These are phyloP conservation scores for Rhizoglyphus robini DNA, from an alignment of 1,140 invertebrate species.

Conservation along the genomic window DNA sequence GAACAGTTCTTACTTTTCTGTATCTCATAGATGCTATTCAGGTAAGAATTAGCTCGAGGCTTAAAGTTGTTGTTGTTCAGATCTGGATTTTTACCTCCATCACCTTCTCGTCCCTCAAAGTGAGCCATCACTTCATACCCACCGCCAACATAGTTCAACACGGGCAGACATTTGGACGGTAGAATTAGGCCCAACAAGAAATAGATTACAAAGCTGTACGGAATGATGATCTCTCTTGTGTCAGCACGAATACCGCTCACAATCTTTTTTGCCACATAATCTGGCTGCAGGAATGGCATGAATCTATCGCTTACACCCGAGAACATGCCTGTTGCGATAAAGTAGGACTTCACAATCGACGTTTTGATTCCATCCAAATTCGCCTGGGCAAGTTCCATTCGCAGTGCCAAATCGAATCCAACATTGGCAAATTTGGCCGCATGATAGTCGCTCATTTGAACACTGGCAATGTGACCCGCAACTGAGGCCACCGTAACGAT, in stretches of 20 bases:
- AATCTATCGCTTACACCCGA: slow-evolving; percentile 41
- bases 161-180: not conserved
- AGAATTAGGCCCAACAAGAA: slow-evolving; percentile 7
- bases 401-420: slow-evolving; percentile 76
- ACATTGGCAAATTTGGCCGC: slow-evolving; percentile 87
- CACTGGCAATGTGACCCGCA: slow-evolving; percentile 66
- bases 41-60: no score
- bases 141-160: not conserved
- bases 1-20: no score
- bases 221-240: slow-evolving; percentile 59
- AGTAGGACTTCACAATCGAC: slow-evolving; percentile 78
- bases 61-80: no score
- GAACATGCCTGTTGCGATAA: slow-evolving; percentile 92
- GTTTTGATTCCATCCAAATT: slow-evolving; percentile 60
- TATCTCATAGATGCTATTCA: no score
- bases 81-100: no score
- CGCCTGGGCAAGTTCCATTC: slow-evolving; percentile 47
- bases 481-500: slow-evolving; percentile 77
- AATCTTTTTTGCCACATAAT: slow-evolving; percentile 68
- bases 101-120: slow-evolving; percentile 16
- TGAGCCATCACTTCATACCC: slow-evolving; percentile 18
- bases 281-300: slow-evolving; percentile 37
- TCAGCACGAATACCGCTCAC: slow-evolving; percentile 66
- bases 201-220: slow-evolving; percentile 20
- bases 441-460: slow-evolving; percentile 84